Base-by-base conservation (phyloP, 1,140 invertebrate genomes). In the Leucophenga varia region DNA sequence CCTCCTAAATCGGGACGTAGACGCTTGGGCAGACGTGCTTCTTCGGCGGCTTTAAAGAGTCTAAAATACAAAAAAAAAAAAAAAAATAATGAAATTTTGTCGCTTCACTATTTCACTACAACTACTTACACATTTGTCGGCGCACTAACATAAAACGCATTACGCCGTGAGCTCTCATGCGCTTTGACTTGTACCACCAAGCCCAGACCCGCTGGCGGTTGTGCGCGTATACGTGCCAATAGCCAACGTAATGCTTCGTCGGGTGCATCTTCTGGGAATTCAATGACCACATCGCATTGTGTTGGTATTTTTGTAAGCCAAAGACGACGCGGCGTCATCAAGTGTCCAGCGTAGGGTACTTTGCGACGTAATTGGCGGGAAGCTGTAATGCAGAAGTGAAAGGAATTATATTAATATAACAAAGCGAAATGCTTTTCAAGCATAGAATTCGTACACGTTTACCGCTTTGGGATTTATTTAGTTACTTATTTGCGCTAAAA, bases 131-230 rank as follows among this genome's bases (percentile, higher is more conserved):
- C 80, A 77, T 84, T 80, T 61, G 86, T 86, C 42, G 86, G 85
- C 37, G 93, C 91, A 57, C 93, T 94, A 52, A 96, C 81, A 79
- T 96, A 96, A 77, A 95, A 92, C 14, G 90, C 91, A 71, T 92
- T 93, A 59, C 88, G 87, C 61, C 91, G 88, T 12, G 90, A 89
- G 46, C 73, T 75, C 41, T 75, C 73, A 52, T 75, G 73, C 20
- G 72, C 63, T 57, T 75, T 75, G n/a, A 75, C 72, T 44, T 74
- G 68, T 9, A 73, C 71, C 19, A 74, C 38, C 6, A 75, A 56
- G n/a, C 73, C 73, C 22, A 75, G 45, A 17, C 73, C 72, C 8
- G 65, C 57, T 10, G 70, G 70, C 28, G 72, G 68, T 34, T 68
- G 72, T 18, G 83, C 81, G 49, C 88, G 82, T 22, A 96, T 81